Conservation (phyloP, 2,113 vertebrate species). For the Sebastes fasciatus region DNA sequence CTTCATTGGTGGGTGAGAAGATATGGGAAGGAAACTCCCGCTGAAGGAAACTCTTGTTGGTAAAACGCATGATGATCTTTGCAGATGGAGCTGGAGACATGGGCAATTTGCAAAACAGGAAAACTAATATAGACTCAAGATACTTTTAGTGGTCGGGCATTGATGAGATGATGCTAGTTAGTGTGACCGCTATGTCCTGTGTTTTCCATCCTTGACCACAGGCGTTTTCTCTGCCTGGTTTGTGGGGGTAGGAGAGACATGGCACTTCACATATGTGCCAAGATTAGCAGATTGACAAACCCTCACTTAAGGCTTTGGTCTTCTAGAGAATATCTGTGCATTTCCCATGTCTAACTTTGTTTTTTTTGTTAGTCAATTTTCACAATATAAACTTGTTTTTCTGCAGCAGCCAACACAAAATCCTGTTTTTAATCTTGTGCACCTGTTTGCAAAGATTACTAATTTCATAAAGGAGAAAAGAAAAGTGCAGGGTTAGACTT, state of each 20-base stretch:
- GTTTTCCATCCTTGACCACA: constrained; percentile 77
- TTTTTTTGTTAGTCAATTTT: neutral
- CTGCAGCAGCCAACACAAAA: neutral
- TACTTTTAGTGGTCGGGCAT: constrained; percentile 70
- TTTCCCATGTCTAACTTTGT: constrained; percentile 14
- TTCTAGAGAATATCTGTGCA: constrained; percentile 14
- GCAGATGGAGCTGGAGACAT: constrained; percentile 75
- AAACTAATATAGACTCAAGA: constrained; percentile 76
- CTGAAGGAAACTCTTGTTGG: constrained; percentile 62
- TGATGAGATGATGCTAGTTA: constrained; percentile 81
- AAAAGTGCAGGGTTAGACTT: constrained; percentile 6
- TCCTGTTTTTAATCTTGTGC: neutral
- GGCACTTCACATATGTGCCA: constrained; percentile 40
- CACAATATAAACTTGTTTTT: neutral
- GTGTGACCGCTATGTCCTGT: constrained; percentile 73
- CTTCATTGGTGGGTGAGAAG: constrained; percentile 57
- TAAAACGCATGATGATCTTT: constrained; percentile 67
- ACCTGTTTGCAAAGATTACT: constrained; percentile 30
- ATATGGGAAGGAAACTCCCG: constrained; percentile 62
- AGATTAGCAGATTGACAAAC: constrained; percentile 70
- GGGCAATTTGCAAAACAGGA: constrained; percentile 78
- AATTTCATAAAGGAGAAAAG: constrained; percentile 10
- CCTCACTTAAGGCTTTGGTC: constrained; percentile 26
- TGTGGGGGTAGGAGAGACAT: constrained; percentile 63
- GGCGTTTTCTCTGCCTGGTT: constrained; percentile 51